Conservation (phyloP, 1,140 invertebrate species). For the Archivesica marissinica region DNA sequence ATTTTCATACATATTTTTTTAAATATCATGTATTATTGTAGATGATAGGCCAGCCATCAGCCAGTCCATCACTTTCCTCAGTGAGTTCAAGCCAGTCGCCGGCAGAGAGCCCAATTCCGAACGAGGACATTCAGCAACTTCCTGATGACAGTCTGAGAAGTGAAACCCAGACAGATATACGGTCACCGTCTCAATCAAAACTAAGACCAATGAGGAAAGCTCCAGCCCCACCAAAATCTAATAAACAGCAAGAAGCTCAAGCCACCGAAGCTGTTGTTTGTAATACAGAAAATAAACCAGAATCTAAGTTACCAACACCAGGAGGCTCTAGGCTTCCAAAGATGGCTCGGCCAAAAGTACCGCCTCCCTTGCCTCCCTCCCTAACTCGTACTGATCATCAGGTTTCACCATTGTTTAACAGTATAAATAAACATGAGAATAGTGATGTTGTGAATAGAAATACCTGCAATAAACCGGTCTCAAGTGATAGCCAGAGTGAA, state of each 20-base stretch:
- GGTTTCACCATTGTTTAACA: conserved; percentile 17
- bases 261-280: background rate
- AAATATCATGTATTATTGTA: conserved; percentile 25
- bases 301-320: conserved; percentile 31
- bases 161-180: background rate
- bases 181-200: conserved; percentile 10
- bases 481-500: background rate
- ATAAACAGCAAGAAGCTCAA: background rate
- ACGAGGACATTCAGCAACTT: background rate
- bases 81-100: conserved; percentile 26
- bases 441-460: conserved; percentile 8
- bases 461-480: background rate
- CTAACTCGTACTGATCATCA: background rate
- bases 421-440: conserved; percentile 20
- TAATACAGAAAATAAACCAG: conserved; percentile 3
- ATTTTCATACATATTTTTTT: no score
- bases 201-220: conserved; percentile 46
- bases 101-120: conserved; percentile 16
- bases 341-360: conserved; percentile 26
- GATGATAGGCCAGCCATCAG: conserved; percentile 52
- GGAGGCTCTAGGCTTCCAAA: conserved; percentile 30
- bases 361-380: conserved; percentile 28
- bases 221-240: conserved; percentile 16
- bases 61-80: conserved; percentile 42
- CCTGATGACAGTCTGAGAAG: background rate